These are phyloP conservation scores for Puntigrus tetrazona DNA, from an alignment of 2,113 vertebrate species.

Conservation along the genomic window DNA sequence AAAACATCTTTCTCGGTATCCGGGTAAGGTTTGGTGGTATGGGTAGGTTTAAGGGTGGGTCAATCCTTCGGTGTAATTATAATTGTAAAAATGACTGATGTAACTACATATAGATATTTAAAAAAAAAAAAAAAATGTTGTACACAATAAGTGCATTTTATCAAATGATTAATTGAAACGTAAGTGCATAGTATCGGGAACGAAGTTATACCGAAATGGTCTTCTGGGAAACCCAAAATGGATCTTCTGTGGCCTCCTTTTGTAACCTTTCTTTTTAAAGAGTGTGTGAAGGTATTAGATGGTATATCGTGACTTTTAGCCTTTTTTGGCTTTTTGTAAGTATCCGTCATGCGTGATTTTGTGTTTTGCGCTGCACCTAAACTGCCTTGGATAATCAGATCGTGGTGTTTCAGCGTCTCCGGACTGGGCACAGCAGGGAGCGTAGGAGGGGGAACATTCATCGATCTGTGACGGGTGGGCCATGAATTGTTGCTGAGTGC, in stretches of 20 bases:
- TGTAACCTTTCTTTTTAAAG: neutral
- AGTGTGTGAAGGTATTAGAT: neutral
- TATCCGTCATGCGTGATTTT: neutral
- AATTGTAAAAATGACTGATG: too few relatives aligned
- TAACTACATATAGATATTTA: too few relatives aligned
- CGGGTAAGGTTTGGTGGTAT: too few relatives aligned
- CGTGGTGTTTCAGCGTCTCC: constrained; percentile 5
- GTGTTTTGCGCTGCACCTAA: neutral
- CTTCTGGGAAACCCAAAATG: too few relatives aligned
- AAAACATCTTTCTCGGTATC: too few relatives aligned
- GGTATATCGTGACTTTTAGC: neutral
- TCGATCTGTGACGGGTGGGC: constrained; percentile 27
- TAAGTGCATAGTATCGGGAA: too few relatives aligned
- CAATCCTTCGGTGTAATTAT: too few relatives aligned
- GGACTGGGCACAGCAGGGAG: neutral
- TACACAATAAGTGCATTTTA: too few relatives aligned
- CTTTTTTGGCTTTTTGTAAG: neutral
- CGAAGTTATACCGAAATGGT: too few relatives aligned
- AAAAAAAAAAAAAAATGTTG: too few relatives aligned
- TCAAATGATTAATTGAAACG: too few relatives aligned
- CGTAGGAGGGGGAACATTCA: constrained; percentile 27
- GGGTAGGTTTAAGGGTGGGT: too few relatives aligned
- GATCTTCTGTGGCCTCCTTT: neutral
- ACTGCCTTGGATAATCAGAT: constrained; percentile 11
- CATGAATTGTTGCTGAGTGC: constrained; percentile 18